Base-by-base conservation (phyloP, 2,797 vertebrate species). In the Pseudomugil gertrudae region DNA sequence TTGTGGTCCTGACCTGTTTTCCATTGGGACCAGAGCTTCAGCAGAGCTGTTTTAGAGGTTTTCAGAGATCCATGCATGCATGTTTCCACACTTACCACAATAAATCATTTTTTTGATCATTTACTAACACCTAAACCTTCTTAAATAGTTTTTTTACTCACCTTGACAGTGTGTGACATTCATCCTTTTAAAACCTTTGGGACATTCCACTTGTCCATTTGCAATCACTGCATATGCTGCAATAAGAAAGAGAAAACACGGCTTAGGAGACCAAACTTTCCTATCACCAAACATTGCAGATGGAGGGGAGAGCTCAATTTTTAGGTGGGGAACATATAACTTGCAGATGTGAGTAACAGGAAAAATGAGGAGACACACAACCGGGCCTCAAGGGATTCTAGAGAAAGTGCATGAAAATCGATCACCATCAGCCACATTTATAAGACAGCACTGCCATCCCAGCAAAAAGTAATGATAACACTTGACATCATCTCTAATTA, bases 111-210 rank as follows among this genome's bases (percentile, higher is more conserved):
- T 72, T 69, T 56, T 2, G 53, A 63, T 57, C 17, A 50, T 30
- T 27, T 19, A 10, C 33, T 26, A 54, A 27, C 11, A 57, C 35
- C 19, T 21, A 5, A 61, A 59, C 35, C 54, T 38, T 48, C 23
- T 62, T 69, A 24, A 30, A 57, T 24, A 32, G 43, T 54, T 64
- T 69, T 27, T 56, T 26, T 23, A 50, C 94, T 94, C 95, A 98
- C 96, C 96, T 95, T 96, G 95, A 90, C 96, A 98, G 76, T 97
- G 95, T 78, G 94, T 95, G 61, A 76, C 63, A 78, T 98, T 98
- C 88, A 96, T 83, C 53, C 92, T 94, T 87, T 95, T 97, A 82
- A 95, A 98, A 9, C 96, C 96, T 71, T 92, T 94, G 66, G 96
- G 93, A 89, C 96, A 98, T 74, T 96, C 95, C 81, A 97, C 93